phyloP scores from a whole-genome alignment of 2,113 vertebrate species.

The Rhinoderma darwinii region DNA sequence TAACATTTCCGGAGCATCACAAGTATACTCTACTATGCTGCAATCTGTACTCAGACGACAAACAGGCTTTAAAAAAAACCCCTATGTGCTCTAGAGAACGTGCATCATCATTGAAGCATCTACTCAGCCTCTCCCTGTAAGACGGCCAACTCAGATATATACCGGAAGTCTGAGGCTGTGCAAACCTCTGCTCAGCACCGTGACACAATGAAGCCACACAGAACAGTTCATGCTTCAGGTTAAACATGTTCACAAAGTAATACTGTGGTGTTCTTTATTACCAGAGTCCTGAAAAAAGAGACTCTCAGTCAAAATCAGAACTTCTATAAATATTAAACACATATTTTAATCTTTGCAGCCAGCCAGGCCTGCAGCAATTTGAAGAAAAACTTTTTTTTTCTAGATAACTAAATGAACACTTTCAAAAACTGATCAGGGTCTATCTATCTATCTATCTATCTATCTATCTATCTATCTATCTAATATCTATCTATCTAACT shows the following conservation, averaged over 20 bases:
- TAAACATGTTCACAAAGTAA: neutral
- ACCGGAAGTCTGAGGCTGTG: neutral
- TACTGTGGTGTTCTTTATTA: neutral
- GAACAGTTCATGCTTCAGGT: neutral
- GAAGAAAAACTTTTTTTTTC: too few relatives aligned
- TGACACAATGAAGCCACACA: neutral
- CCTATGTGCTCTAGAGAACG: neutral
- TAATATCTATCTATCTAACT: too few relatives aligned
- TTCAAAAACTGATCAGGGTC: too few relatives aligned
- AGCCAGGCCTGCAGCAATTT: too few relatives aligned
- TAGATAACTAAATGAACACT: too few relatives aligned
- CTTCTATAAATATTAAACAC: neutral
- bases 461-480: too few relatives aligned
- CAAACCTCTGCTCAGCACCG: neutral
- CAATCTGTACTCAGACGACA: neutral
- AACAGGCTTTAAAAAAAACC: neutral
- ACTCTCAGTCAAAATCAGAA: neutral
- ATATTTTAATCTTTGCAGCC: neutral
- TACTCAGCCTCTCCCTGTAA: neutral
- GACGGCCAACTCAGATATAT: neutral
- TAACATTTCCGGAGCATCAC: neutral
- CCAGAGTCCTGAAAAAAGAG: neutral
- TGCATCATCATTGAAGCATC: neutral
- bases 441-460: too few relatives aligned
- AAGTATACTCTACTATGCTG: neutral